phyloP scores from a whole-genome alignment of 2,888 invertebrate species.

The Petrophora chlorosata region DNA sequence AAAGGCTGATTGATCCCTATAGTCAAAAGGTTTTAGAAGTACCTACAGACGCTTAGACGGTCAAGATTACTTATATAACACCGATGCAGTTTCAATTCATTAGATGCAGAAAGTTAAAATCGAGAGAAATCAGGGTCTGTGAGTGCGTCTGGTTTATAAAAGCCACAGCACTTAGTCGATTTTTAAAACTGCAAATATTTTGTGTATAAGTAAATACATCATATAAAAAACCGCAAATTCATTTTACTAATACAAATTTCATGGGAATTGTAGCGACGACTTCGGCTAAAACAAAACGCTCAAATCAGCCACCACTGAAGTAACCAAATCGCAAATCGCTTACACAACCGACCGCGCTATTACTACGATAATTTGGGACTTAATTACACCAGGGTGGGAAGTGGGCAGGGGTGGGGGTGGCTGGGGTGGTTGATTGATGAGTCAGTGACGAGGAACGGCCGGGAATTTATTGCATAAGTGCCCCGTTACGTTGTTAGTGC shows the following conservation, averaged over 20 bases:
- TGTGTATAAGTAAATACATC: too few species aligned
- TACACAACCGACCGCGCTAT: conserved; percentile 32
- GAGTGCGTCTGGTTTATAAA: too few species aligned
- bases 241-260: not conserved
- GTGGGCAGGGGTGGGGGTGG: conserved; percentile 17
- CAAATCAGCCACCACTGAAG: not conserved
- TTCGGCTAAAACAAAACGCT: conserved; percentile 5
- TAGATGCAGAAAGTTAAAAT: too few species aligned
- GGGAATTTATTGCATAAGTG: conserved; percentile 45
- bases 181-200: too few species aligned
- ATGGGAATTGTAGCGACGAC: not conserved
- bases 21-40: too few species aligned
- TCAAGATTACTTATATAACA: too few species aligned
- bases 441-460: conserved; percentile 47
- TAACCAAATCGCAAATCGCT: conserved; percentile 16
- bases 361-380: conserved; percentile 50
- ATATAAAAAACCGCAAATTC: too few species aligned
- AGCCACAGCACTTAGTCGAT: too few species aligned
- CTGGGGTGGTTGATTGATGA: conserved; percentile 56
- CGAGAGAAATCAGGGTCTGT: too few species aligned
- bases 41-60: too few species aligned
- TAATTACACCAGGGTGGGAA: conserved; percentile 51
- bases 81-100: too few species aligned
- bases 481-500: conserved; percentile 4
- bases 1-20: too few species aligned